Conservation (phyloP, 2,113 vertebrate species). For the Geococcyx californianus region DNA sequence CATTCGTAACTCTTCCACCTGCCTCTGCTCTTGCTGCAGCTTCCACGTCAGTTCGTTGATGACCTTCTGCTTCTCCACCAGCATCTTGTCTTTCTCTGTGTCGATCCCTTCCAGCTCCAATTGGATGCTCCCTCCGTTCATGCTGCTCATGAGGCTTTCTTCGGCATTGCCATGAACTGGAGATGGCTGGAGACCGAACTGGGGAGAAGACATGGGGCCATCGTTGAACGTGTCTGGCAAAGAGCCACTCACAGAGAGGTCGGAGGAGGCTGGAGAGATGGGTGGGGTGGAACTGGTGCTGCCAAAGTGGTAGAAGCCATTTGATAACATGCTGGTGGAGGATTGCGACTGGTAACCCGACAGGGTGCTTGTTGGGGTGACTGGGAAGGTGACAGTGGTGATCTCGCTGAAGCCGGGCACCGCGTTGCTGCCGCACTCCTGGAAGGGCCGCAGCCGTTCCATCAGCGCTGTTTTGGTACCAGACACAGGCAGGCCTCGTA, state of each 20-base stretch:
- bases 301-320: slow-evolving; percentile 91
- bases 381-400: slow-evolving; percentile 89
- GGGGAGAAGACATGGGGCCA: slow-evolving; percentile 87
- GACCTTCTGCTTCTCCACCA: slow-evolving; percentile 98
- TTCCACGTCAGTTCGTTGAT: slow-evolving; percentile 98
- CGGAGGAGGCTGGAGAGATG: slow-evolving; percentile 93
- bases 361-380: slow-evolving; percentile 83
- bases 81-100: slow-evolving; percentile 96
- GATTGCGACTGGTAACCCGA: slow-evolving; percentile 87
- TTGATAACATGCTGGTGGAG: slow-evolving; percentile 82
- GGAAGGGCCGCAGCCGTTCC: slow-evolving; percentile 91
- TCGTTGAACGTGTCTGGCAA: slow-evolving; percentile 94
- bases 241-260: slow-evolving; percentile 89
- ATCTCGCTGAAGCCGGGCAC: slow-evolving; percentile 85
- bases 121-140: slow-evolving; percentile 70
- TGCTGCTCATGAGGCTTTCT: slow-evolving; percentile 79
- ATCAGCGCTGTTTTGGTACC: slow-evolving; percentile 95
- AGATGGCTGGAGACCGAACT: slow-evolving; percentile 84
- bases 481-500: slow-evolving; percentile 92
- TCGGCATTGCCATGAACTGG: slow-evolving; percentile 80
- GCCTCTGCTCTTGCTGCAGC: slow-evolving; percentile 92
- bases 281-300: slow-evolving; percentile 94
- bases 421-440: slow-evolving; percentile 77
- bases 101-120: slow-evolving; percentile 83
- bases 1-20: slow-evolving; percentile 94